Percentiles rank a stretch among this genome's conserved stretches.
Evolutionary conservation across 2,888 invertebrate species (phyloP).

Genomic region (Acleris laterana): DNA sequence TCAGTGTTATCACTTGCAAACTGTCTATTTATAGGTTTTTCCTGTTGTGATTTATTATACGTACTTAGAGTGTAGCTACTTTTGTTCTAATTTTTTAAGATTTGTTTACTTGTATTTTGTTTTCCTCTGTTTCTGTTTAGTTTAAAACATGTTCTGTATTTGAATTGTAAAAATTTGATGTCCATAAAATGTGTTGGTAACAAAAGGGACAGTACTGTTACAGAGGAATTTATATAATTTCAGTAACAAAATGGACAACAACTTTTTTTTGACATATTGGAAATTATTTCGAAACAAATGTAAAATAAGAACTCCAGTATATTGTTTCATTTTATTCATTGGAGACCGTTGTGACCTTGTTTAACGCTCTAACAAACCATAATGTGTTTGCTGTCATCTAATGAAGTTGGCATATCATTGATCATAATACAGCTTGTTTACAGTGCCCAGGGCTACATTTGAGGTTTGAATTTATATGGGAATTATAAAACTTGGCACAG

Average conservation of each 20-base stretch:
- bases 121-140: too few species aligned
- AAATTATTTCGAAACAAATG: too few species aligned
- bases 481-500: too few species aligned
- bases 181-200: too few species aligned
- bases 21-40: constrained; percentile 58
- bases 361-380: not conserved
- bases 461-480: too few species aligned
- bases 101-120: not conserved
- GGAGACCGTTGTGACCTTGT: not conserved
- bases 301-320: too few species aligned
- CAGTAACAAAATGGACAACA: not conserved
- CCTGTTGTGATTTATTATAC: constrained; percentile 12
- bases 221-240: not conserved
- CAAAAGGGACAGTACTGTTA: too few species aligned
- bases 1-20: constrained; percentile 52
- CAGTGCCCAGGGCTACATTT: too few species aligned
- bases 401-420: constrained; percentile 2
- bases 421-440: not conserved
- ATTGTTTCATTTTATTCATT: too few species aligned
- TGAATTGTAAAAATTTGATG: too few species aligned
- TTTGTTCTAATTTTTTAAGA: not conserved
- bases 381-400: not conserved
- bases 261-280: too few species aligned
- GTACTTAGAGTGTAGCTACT: not conserved
- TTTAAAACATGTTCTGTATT: too few species aligned